Evolutionary conservation across 2,888 invertebrate species (phyloP).

Genomic region (Lacanobia wlatinum): DNA sequence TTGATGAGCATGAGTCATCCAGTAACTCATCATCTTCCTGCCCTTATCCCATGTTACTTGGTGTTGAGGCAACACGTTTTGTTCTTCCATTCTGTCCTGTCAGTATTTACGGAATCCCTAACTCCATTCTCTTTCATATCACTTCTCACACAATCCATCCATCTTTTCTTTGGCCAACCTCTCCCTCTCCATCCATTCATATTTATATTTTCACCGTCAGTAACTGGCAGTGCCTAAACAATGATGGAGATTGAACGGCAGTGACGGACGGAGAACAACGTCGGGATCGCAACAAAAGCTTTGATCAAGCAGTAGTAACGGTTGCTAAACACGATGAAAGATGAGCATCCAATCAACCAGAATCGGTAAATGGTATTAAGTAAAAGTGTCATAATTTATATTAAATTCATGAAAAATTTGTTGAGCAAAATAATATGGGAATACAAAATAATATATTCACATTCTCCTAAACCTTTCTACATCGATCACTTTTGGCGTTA

Average conservation of each 20-base stretch:
- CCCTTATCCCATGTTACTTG: no score
- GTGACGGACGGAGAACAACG: background rate
- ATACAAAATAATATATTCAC: background rate
- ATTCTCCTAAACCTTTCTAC: slow-evolving; percentile 11
- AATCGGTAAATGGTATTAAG: slow-evolving; percentile 2
- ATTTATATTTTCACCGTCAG: no score
- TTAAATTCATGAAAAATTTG: background rate
- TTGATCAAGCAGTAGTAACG: background rate
- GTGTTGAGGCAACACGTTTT: no score
- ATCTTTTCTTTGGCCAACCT: no score
- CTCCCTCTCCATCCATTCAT: no score
- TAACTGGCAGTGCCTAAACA: slow-evolving; percentile 12
- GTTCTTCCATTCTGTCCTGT: no score
- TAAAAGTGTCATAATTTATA: slow-evolving; percentile 5
- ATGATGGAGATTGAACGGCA: background rate
- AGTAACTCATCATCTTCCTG: no score
- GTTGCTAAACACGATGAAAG: background rate
- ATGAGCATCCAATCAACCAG: background rate
- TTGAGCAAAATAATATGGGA: background rate
- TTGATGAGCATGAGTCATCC: background rate
- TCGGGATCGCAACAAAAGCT: background rate
- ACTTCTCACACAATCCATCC: no score
- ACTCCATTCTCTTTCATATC: no score
- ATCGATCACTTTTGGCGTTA: slow-evolving; percentile 41
- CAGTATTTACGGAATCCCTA: no score